A percentile compares a stretch with the other conserved stretches of the same genome.
Conservation (phyloP, 2,888 invertebrate genomes). For the Sminthurinus aureus region DNA sequence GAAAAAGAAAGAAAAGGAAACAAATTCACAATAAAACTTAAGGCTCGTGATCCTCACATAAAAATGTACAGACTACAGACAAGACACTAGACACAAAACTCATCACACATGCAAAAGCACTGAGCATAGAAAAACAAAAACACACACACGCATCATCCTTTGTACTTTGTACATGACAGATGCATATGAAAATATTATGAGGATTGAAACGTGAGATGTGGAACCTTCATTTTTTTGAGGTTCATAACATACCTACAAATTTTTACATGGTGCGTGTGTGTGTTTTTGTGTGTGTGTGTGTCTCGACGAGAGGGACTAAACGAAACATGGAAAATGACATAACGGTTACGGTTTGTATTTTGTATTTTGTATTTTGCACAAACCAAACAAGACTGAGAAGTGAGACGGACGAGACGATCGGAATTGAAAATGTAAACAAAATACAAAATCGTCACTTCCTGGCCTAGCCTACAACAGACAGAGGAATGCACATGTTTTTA, state of each 20-base stretch:
- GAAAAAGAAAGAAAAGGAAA: background rate
- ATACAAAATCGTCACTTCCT: constrained; percentile 5
- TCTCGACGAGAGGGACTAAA: constrained; percentile 2
- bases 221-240: constrained; percentile 28
- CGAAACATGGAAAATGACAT: constrained; percentile 10
- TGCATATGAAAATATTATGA: background rate
- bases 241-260: too few species aligned
- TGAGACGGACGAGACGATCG: background rate
- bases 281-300: too few species aligned
- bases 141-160: background rate
- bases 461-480: background rate
- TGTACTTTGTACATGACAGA: background rate
- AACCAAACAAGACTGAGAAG: background rate
- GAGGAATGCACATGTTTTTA: too few species aligned
- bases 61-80: background rate
- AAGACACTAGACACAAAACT: too few species aligned
- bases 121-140: background rate
- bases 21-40: background rate
- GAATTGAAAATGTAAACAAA: background rate
- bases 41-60: background rate
- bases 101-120: too few species aligned
- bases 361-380: constrained; percentile 5
- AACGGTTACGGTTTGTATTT: too few species aligned
- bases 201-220: constrained; percentile 19
- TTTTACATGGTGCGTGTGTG: too few species aligned